Percentiles rank a stretch among this genome's conserved stretches.
Evolutionary conservation across 2,888 invertebrate species (phyloP).

Genomic region (Apotomis capreana): DNA sequence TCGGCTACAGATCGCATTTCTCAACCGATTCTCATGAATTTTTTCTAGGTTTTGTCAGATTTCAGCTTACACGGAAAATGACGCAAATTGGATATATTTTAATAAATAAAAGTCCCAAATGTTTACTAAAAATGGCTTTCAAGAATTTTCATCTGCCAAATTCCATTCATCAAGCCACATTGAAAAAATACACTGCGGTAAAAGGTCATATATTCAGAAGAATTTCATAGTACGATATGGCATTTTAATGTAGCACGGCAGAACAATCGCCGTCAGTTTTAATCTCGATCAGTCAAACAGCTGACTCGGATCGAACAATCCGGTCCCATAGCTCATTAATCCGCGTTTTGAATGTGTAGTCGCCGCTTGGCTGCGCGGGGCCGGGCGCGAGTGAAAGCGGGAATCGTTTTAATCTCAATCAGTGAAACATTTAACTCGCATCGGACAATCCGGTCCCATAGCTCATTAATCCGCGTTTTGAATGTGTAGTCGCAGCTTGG

Average conservation of each 20-base stretch:
- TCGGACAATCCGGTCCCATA: conserved; percentile 44
- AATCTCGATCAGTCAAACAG: conserved; percentile 51
- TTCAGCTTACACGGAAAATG: no score
- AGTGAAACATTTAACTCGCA: conserved; percentile 48
- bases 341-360: conserved; percentile 47
- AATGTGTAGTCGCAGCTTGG: conserved; percentile 42
- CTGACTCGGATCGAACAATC: conserved; percentile 46
- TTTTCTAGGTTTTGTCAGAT: no score
- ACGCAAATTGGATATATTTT: no score
- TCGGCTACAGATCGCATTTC: no score
- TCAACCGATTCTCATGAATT: no score
- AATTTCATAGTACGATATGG: no score
- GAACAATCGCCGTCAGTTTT: conserved; percentile 30
- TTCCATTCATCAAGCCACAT: neutral
- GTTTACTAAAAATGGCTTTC: neutral
- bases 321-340: conserved; percentile 50
- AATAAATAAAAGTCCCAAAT: no score
- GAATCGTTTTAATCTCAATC: conserved; percentile 42
- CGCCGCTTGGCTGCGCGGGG: conserved; percentile 41
- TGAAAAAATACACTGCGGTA: no score
- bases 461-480: conserved; percentile 51
- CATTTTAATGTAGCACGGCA: no score
- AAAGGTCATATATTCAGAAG: no score
- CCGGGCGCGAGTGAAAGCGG: conserved; percentile 3
- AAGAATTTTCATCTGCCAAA: neutral